Evolutionary conservation across 2,113 vertebrate species (phyloP), one percentile per base, ranked within the genome.

Genomic region (Oenanthe oenanthe): DNA sequence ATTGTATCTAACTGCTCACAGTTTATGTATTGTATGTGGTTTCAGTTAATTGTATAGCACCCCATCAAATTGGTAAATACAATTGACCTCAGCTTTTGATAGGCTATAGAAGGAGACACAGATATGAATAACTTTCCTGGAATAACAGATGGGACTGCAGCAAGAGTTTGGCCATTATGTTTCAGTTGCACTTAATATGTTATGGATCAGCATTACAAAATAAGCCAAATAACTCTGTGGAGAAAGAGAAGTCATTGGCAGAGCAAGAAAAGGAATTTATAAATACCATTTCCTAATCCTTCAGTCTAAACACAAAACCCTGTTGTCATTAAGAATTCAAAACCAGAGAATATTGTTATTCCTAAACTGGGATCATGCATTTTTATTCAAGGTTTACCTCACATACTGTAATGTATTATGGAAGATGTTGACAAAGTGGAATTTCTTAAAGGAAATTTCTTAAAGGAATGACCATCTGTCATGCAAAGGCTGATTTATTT

Each of bases 401-500:
- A 34, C 4, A 5, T 78, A 53, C 15, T 85, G 36, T 72, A 72
- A 58, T 71, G 11, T 66, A 74, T 92, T 87, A 68, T 81, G 58
- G 66, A 94, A 92, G 66, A 75, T 61, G n/a, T 72, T 36, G 43
- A 70, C 26, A 50, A 86, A 86, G 34, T 3, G n/a, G 82, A 90
- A 89, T 93, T 91, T 89, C 80, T 76, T 62, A 77, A 63, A 79
- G 65, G 48, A 77, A 45, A 89, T 93, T 91, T 89, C 80, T 76
- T 62, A 77, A 63, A 79, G 65, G 48, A 77, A 45, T 63, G 51
- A 63, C 74, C 79, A 38, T 28, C 19, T 74, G 12, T 70, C 43
- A 28, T 71, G 43, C 3, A 2, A 87, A 91, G n/a, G 31, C 29
- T 78, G 61, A 66, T 76, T 79, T 82, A 75, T 80, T 76, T 73